These are phyloP conservation scores for Zophobas morio DNA, from an alignment of 1,140 invertebrate species.

Conservation along the genomic window DNA sequence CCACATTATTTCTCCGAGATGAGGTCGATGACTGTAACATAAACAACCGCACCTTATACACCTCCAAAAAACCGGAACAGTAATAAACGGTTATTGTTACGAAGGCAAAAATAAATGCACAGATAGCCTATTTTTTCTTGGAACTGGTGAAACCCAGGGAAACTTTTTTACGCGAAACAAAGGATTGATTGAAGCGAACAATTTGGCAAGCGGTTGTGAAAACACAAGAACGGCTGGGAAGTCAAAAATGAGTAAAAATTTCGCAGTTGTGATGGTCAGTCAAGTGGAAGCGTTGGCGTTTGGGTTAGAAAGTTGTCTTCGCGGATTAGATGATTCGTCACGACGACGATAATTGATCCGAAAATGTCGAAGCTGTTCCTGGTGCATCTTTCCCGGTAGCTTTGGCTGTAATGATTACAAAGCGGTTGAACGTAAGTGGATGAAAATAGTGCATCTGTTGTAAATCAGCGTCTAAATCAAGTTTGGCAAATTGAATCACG, in stretches of 20 bases:
- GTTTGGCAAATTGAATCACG: background rate
- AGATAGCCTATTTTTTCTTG: too few species aligned
- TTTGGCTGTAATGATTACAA: background rate
- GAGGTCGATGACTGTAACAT: constrained; percentile 18
- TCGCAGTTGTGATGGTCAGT: too few species aligned
- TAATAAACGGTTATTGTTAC: background rate
- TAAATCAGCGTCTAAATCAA: constrained; percentile 4
- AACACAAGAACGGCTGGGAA: too few species aligned
- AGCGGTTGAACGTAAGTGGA: background rate
- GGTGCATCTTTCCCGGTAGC: background rate
- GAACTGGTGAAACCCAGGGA: too few species aligned
- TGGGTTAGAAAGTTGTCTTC: too few species aligned
- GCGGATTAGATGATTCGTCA: too few species aligned
- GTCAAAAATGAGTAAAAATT: too few species aligned
- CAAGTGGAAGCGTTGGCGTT: too few species aligned
- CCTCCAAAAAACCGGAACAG: background rate
- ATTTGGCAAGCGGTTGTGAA: too few species aligned
- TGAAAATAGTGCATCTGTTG: background rate
- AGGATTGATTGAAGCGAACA: too few species aligned
- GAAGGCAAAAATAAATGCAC: background rate
- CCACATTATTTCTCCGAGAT: background rate
- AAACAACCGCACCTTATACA: background rate
- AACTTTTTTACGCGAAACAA: too few species aligned
- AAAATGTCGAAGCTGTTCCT: background rate
- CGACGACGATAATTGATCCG: background rate